A percentile compares a stretch with the other conserved stretches of the same genome.
These are phyloP conservation scores for Dendrocincla fuliginosa DNA, from an alignment of 2,797 vertebrate genomes.

Conservation along the genomic window DNA sequence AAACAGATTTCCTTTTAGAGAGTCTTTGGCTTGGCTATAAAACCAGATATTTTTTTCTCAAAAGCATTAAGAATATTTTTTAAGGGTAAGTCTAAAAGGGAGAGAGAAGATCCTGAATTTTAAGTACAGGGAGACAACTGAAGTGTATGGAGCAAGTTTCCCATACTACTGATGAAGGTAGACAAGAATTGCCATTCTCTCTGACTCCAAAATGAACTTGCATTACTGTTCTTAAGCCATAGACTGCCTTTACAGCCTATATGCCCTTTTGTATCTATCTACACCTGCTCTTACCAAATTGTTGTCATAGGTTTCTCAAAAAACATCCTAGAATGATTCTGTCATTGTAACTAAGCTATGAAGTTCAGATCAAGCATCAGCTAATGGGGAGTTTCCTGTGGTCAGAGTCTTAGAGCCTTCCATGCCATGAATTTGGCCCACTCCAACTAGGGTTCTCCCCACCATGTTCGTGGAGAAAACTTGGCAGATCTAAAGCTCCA, in stretches of 20 bases:
- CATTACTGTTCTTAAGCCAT: neutral
- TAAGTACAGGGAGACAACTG: neutral
- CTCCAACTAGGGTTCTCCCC: fast-evolving
- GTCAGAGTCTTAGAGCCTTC: neutral
- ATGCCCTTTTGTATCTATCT: neutral
- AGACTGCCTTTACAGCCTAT: neutral
- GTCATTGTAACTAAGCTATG: neutral
- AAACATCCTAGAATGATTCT: neutral
- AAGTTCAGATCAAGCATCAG: neutral
- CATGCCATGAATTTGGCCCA: neutral
- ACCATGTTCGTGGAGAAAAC: neutral
- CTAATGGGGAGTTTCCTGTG: neutral
- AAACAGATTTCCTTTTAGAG: neutral
- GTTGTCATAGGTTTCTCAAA: neutral
- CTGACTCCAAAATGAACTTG: neutral
- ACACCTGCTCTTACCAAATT: neutral
- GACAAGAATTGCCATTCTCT: neutral
- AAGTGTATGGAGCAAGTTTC: neutral
- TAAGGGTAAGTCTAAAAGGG: neutral
- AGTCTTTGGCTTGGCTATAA: neutral
- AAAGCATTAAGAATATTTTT: neutral
- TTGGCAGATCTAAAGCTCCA: neutral
- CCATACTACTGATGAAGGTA: neutral
- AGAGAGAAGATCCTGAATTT: neutral
- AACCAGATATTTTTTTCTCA: neutral